These are phyloP conservation scores for Cataglyphis hispanica DNA, from an alignment of 1,140 invertebrate genomes.

Conservation along the genomic window DNA sequence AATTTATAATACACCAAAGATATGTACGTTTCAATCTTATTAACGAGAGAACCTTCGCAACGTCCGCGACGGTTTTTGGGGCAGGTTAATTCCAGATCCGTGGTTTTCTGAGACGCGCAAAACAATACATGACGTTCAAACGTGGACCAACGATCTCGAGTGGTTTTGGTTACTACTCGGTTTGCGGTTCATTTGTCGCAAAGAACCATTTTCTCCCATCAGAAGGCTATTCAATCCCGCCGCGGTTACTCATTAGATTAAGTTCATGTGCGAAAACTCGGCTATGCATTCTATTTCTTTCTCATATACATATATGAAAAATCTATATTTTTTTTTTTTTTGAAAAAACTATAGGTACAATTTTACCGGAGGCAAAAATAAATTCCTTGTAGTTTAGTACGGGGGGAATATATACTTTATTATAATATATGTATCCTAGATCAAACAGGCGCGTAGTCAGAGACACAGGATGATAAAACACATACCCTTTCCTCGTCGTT, in stretches of 20 bases:
- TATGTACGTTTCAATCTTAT: conserved; percentile 40
- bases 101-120: conserved; percentile 80
- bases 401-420: not conserved
- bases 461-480: conserved; percentile 20
- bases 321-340: not conserved
- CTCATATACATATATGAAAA: not conserved
- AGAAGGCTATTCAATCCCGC: conserved; percentile 60
- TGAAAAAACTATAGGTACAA: not conserved
- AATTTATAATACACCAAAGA: conserved; percentile 47
- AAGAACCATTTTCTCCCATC: conserved; percentile 63
- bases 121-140: conserved; percentile 79
- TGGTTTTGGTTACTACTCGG: conserved; percentile 73
- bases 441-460: conserved; percentile 4
- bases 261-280: conserved; percentile 16
- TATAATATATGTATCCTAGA: not conserved
- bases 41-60: conserved; percentile 36
- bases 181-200: conserved; percentile 76
- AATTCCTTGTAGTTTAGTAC: too few species aligned
- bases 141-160: conserved; percentile 69
- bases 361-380: not conserved
- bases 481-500: conserved; percentile 58
- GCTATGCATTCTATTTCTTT: conserved; percentile 13
- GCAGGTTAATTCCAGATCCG: conserved; percentile 77
- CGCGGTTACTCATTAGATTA: conserved; percentile 55
- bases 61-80: conserved; percentile 72